Evolutionary conservation across 2,797 vertebrate species (phyloP).

Genomic region (Pelochelys cantorii): DNA sequence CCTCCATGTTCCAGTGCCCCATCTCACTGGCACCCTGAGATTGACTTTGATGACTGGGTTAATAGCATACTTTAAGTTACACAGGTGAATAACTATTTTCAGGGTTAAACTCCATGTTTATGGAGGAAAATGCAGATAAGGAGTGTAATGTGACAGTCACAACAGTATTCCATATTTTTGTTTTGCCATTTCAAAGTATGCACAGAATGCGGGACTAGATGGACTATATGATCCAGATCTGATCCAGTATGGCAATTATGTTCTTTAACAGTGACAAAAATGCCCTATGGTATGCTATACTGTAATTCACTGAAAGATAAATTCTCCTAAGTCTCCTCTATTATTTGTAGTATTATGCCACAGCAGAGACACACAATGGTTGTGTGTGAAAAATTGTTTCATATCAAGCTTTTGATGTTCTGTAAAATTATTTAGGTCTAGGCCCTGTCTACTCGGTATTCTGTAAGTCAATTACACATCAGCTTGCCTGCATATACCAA

Average conservation of each 20-base stretch:
- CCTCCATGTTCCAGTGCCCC: no score
- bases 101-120: background rate
- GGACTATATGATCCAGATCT: background rate
- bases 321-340: no score
- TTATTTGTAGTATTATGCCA: background rate
- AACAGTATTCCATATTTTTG: background rate
- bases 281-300: background rate
- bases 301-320: background rate
- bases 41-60: background rate
- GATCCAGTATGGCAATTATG: background rate
- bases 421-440: background rate
- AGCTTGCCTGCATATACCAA: background rate
- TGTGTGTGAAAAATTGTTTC: background rate
- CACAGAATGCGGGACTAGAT: background rate
- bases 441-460: background rate
- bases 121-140: background rate
- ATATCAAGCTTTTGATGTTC: background rate
- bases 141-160: background rate
- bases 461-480: background rate
- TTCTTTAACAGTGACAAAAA: background rate
- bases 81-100: background rate
- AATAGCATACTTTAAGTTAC: background rate
- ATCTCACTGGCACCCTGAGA: background rate
- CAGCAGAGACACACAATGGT: background rate
- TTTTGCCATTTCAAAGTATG: slow-evolving; percentile 22